Base-by-base conservation (phyloP, 2,113 vertebrate genomes). In the Geococcyx californianus region DNA sequence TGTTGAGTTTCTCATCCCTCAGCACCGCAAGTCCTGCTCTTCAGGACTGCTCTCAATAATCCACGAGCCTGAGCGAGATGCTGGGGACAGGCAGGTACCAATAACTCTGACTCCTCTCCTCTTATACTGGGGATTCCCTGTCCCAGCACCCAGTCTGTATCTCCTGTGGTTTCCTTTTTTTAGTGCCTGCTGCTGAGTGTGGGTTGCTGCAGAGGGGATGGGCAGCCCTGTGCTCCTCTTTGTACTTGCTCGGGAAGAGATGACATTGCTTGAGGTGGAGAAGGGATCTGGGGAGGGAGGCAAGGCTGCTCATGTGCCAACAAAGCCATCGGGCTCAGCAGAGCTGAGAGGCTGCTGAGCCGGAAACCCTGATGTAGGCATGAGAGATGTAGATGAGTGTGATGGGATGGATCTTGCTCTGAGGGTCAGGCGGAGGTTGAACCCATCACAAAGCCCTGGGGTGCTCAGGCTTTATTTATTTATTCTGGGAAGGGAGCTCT, bases 141-240 rank as follows among this genome's bases (percentile, higher is more conserved):
- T 38, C 47, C 47, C 40, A n/a, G 8, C 3, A 28, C 23, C 23
- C 0, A 0, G 55, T 16, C n/a, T 3, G 0, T 7, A 33, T 13
- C 19, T 59, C 58, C 62, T 24, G 16, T 63, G 24, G 25, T 56
- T 76, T 84, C 16, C 52, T 31, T 67, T 75, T 29, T 11, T 2
- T 11, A 11, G 60, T 0, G 1, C 6, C 58, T 38, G 40, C 10
- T 76, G 70, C 29, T 2, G 5, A 45, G 40, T 0, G 0, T 21
- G 34, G 11, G 19, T 18, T 34, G 66, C 40, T 47, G 85, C 62
- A 34, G 44, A 62, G 29, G 33, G 70, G 25, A 15, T 18, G 76
- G 40, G 31, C 42, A 80, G 73, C 49, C 38, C 64, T 38, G 16
- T 2, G 2, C 33, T 82, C 19, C 49, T 29, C 26, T 17, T 0